These are phyloP conservation scores for Ypsolopha scabrella DNA, from an alignment of 2,888 invertebrate species.

Conservation along the genomic window DNA sequence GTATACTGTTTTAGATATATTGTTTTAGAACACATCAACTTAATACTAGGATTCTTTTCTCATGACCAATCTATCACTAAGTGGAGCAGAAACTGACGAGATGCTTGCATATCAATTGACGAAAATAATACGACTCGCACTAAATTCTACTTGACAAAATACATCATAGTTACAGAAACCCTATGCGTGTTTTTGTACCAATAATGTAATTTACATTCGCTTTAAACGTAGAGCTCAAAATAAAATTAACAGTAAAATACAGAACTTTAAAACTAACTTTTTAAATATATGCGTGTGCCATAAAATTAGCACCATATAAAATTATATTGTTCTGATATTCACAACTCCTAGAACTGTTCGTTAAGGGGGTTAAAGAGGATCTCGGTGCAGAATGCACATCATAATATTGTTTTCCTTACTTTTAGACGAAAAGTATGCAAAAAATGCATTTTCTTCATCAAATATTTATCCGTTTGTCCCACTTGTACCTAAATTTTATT, in stretches of 20 bases:
- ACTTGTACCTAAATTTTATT: no score
- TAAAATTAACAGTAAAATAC: conserved; percentile 22
- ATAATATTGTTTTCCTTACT: no score
- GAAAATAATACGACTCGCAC: no score
- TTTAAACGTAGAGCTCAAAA: conserved; percentile 4
- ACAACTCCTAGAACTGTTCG: conserved; percentile 28
- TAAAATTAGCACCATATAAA: conserved; percentile 49
- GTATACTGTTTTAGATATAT: conserved; percentile 70
- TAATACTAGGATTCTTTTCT: conserved; percentile 37
- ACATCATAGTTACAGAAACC: no score
- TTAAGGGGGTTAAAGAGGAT: no score
- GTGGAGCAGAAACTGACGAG: background rate
- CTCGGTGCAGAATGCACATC: no score
- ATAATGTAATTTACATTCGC: conserved; percentile 3
- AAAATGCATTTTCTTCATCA: background rate
- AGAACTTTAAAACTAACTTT: conserved; percentile 33
- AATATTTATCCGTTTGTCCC: no score
- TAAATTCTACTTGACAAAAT: no score
- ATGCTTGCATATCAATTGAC: no score
- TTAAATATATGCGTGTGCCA: conserved; percentile 45
- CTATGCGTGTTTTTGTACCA: no score
- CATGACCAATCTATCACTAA: conserved; percentile 39
- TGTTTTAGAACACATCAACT: conserved; percentile 65
- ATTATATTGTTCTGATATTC: conserved; percentile 40
- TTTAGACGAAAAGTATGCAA: no score